Evolutionary conservation across 2,113 vertebrate genomes (phyloP).

Genomic region (Felis catus): F.catus_Fca126_mat1.0 CM031419.1:126460001-126460500

Average conservation of each 20-base stretch:
- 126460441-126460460: background rate
- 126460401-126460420: background rate
- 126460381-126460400: constrained; percentile 43
- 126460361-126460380: constrained; percentile 49
- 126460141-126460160: background rate
- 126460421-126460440: background rate
- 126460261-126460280: background rate
- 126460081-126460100: constrained; percentile 19
- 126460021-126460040: constrained; percentile 8
- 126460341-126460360: background rate
- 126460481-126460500: background rate
- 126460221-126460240: background rate
- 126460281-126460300: background rate
- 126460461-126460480: background rate
- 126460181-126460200: background rate
- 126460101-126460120: constrained; percentile 38
- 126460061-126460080: background rate
- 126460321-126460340: constrained; percentile 51
- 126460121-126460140: constrained; percentile 21
- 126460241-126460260: background rate
- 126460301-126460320: background rate
- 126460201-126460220: background rate
- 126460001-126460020: constrained; percentile 16
- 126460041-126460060: background rate
- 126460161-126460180: constrained; percentile 12